A percentile compares a stretch with the other conserved stretches of the same genome.
phyloP scores from a whole-genome alignment of 1,140 invertebrate species.

The Drosophila guanche region DNA sequence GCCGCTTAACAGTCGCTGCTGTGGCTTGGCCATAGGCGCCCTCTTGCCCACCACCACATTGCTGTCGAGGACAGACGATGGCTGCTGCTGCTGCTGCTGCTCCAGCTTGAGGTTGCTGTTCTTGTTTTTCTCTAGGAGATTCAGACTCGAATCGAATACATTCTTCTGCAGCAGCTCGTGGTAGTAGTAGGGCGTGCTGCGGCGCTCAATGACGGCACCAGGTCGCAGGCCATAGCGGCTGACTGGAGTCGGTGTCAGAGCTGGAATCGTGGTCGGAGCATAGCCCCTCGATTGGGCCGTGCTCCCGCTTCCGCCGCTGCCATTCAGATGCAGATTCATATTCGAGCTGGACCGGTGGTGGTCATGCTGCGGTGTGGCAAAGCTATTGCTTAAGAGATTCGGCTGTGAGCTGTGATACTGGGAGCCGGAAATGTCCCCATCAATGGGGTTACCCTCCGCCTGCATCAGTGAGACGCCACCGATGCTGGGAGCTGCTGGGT shows the following conservation, averaged over 20 bases:
- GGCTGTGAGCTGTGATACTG: constrained; percentile 79
- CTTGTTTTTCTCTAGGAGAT: constrained; percentile 70
- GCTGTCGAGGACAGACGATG: constrained; percentile 24
- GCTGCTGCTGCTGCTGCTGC: constrained; percentile 45
- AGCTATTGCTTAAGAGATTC: constrained; percentile 66
- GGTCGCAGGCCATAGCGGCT: constrained; percentile 57
- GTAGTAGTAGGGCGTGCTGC: constrained; percentile 82
- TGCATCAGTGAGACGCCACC: constrained; percentile 23
- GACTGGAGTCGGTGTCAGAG: constrained; percentile 23
- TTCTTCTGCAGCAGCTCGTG: constrained; percentile 77
- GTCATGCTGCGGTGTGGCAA: constrained; percentile 15
- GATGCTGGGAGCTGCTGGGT: constrained; percentile 14
- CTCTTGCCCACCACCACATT: constrained; percentile 30
- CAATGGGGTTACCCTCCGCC: constrained; percentile 42
- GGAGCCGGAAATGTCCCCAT: constrained; percentile 21
- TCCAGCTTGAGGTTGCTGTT: constrained; percentile 63
- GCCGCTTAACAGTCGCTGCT: constrained; percentile 51
- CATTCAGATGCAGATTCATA: constrained; percentile 32
- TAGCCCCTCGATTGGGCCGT: constrained; percentile 5
- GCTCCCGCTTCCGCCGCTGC: constrained; percentile 12
- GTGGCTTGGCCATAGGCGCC: constrained; percentile 51
- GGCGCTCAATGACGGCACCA: constrained; percentile 60
- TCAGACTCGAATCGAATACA: constrained; percentile 79
- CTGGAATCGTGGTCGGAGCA: constrained; percentile 29
- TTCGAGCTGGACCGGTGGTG: constrained; percentile 45